A percentile compares a stretch with the other conserved stretches of the same genome.
Evolutionary conservation across 2,797 vertebrate species (phyloP).

Genomic region (Rhinichthys osculus): DNA sequence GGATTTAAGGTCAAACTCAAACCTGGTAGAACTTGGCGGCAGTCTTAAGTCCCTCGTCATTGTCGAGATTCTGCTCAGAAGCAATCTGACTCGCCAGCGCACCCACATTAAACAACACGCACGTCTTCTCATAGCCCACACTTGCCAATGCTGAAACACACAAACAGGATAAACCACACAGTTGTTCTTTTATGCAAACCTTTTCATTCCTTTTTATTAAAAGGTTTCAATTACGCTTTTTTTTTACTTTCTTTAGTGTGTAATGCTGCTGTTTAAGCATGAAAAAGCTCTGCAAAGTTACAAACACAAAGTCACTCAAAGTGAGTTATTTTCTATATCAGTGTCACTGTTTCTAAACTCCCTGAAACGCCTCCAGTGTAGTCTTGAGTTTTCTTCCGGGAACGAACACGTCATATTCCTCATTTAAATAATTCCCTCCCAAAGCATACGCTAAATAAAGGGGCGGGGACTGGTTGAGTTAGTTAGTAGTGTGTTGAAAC

Average conservation of each 20-base stretch:
- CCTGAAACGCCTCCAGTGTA: background rate
- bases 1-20: conserved; percentile 25
- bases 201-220: background rate
- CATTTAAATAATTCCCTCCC: background rate
- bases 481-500: background rate
- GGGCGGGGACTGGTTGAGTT: background rate
- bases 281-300: background rate
- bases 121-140: conserved; percentile 97
- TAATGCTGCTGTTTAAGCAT: background rate
- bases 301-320: too few species aligned
- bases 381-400: background rate
- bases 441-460: background rate
- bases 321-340: background rate
- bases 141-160: conserved; percentile 88
- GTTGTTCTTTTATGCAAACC: background rate
- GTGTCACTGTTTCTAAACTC: background rate
- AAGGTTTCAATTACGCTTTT: background rate
- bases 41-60: conserved; percentile 92
- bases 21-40: conserved; percentile 98
- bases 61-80: conserved; percentile 96
- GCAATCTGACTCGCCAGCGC: conserved; percentile 97
- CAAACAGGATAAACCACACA: background rate
- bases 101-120: conserved; percentile 95
- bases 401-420: too few species aligned
- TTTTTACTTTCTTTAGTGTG: background rate